Base-by-base conservation (phyloP, 30 jellyfish, hydroid and myxozoan genomes). In the Pelagia noctiluca region DNA sequence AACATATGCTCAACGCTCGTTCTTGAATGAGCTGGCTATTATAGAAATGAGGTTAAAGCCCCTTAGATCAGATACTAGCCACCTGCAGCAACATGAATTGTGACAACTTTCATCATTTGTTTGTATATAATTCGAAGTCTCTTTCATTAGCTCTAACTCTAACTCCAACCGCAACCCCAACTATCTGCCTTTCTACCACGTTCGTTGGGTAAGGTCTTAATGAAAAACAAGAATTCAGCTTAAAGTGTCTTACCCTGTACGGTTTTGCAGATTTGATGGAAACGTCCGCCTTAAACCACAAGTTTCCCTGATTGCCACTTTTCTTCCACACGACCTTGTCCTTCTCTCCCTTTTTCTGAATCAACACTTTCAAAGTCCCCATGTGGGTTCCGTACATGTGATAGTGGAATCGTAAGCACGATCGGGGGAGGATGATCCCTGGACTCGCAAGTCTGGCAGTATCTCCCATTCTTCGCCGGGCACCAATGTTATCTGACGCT, bases 371-470 rank as follows among this genome's bases (percentile, higher is more conserved):
- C 52, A 91, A 54, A 26, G 83, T 22, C 1, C 98, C 98, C 96
- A 85, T 91, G 49, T 85, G 87, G 49, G 67, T 31, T 18, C 98
- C 98, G 65, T 66, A 78, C 98, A 91, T 91, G 78, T 91, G 96
- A 66, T 91, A 91, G 54, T 70, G 68, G 47, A 85, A 30, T 2
- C 57, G 68, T 29, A 91, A 79, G 63, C 98, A 91, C 0, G 88
- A 76, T 31, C 94, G 91, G 24, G 98, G 98, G 18, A 85, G 87
- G 35, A 8, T 32, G 23, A 91, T 26, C 0, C 4, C n/a, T 19
- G 94, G 98, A 48, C 98, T 84, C 46, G 62, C 48, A 50, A 91
- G 86, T 31, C 92, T 72, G 42, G 98, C 98, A 1, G 63, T 84
- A 77, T 84, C 93, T 26, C 96, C 96, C 52, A 49, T 69, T 26